phyloP scores from a whole-genome alignment of 35 echinoderm and acorn worm species.

The Lytechinus pictus region DNA sequence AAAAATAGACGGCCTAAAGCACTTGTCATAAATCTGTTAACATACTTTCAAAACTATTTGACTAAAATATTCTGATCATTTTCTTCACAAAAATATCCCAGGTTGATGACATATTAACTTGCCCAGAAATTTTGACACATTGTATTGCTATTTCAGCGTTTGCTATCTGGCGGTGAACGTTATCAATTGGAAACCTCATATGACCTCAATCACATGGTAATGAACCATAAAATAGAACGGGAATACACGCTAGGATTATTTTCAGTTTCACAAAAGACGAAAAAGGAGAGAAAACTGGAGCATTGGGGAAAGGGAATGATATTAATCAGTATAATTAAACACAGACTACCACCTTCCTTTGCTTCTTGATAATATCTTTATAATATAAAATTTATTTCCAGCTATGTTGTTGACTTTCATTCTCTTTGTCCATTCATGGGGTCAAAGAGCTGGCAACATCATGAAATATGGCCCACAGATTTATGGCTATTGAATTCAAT shows the following conservation, averaged over 20 bases:
- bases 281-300: slow-evolving; percentile 8
- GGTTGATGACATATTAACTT: slow-evolving; percentile 20
- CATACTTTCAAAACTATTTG: background rate
- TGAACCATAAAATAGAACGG: slow-evolving; percentile 39
- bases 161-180: background rate
- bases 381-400: background rate
- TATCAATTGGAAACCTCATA: background rate
- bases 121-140: background rate
- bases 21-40: background rate
- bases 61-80: background rate
- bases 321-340: background rate
- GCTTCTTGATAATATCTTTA: background rate
- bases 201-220: slow-evolving; percentile 35
- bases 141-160: background rate
- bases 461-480: background rate
- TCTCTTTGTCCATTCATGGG: background rate
- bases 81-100: background rate
- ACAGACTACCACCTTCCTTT: background rate
- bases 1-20: background rate
- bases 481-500: too few species aligned
- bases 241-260: background rate
- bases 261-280: slow-evolving; percentile 14
- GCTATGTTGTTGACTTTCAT: background rate
- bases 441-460: background rate
- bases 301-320: background rate